These are phyloP conservation scores for Phymorhynchus buccinoides DNA, from an alignment of 1,140 invertebrate genomes.

Conservation along the genomic window DNA sequence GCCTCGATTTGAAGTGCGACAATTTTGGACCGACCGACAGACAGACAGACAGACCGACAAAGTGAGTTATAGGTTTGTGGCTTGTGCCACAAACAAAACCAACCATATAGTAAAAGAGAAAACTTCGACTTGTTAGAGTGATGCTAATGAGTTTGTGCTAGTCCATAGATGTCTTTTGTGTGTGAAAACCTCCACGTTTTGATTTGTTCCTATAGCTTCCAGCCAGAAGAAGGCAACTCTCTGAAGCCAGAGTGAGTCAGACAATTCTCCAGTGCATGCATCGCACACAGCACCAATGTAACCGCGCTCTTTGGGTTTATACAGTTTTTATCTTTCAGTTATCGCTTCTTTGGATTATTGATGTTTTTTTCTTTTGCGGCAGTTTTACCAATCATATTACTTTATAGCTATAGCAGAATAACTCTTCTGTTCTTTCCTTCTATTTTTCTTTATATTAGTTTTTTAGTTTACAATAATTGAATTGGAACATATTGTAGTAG, in stretches of 20 bases:
- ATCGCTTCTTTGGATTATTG: not conserved
- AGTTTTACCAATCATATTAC: not conserved
- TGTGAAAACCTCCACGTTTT: not conserved
- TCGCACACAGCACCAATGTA: not conserved
- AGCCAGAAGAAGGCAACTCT: not conserved
- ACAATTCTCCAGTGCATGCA: not conserved
- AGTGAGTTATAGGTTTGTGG: too few relatives aligned
- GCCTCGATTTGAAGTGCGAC: too few relatives aligned
- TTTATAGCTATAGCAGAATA: not conserved
- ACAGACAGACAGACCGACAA: too few relatives aligned
- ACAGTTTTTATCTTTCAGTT: not conserved
- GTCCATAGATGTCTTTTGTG: too few relatives aligned
- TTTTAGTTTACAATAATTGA: not conserved
- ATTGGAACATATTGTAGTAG: too few relatives aligned
- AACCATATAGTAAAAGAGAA: too few relatives aligned
- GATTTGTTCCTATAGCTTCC: conserved; percentile 23
- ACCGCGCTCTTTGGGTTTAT: not conserved
- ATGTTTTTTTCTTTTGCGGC: not conserved
- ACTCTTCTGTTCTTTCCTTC: not conserved
- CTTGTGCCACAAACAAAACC: too few relatives aligned
- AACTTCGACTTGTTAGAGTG: too few relatives aligned
- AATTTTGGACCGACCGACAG: too few relatives aligned
- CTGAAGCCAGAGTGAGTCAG: conserved; percentile 12
- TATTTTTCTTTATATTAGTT: not conserved
- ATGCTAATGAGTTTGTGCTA: too few relatives aligned